phyloP scores from a whole-genome alignment of 2,888 invertebrate species.

The Priapulus caudatus region DNA sequence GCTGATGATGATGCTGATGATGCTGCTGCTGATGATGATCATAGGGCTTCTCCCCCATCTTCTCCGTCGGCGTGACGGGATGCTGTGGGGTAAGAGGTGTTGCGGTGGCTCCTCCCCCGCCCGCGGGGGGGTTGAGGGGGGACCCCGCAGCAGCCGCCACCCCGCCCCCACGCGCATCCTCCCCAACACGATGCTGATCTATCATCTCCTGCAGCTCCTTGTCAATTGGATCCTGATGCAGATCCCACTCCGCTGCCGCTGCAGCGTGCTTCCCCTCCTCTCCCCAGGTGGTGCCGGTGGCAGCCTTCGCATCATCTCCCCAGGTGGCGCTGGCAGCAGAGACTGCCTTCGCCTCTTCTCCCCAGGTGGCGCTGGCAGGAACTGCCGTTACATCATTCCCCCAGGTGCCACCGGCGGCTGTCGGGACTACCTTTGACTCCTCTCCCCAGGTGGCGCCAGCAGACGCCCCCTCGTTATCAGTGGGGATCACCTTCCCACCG shows the following conservation, averaged over 20 bases:
- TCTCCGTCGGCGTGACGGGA: too few relatives aligned
- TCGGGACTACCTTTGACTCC: too few relatives aligned
- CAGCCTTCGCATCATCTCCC: not conserved
- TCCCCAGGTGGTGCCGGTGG: not conserved
- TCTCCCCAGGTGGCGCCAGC: too few relatives aligned
- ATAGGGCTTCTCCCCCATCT: not conserved
- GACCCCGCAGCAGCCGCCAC: not conserved
- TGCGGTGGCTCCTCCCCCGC: not conserved
- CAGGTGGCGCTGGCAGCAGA: not conserved
- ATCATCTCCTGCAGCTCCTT: slow-evolving; percentile 3
- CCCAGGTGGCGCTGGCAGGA: not conserved
- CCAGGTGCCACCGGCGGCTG: not conserved
- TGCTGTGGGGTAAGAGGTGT: too few relatives aligned
- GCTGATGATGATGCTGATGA: too few relatives aligned
- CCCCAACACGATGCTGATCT: too few relatives aligned
- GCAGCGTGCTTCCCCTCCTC: not conserved
- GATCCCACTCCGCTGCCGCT: not conserved
- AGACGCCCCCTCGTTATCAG: too few relatives aligned
- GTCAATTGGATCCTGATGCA: not conserved
- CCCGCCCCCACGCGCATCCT: not conserved
- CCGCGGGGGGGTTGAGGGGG: not conserved
- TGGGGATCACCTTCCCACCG: too few relatives aligned
- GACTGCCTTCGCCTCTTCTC: not conserved
- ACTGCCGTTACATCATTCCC: not conserved
- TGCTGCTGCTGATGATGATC: too few relatives aligned